Base-by-base conservation (phyloP, 2,797 vertebrate genomes). In the Trematomus bernacchii region DNA sequence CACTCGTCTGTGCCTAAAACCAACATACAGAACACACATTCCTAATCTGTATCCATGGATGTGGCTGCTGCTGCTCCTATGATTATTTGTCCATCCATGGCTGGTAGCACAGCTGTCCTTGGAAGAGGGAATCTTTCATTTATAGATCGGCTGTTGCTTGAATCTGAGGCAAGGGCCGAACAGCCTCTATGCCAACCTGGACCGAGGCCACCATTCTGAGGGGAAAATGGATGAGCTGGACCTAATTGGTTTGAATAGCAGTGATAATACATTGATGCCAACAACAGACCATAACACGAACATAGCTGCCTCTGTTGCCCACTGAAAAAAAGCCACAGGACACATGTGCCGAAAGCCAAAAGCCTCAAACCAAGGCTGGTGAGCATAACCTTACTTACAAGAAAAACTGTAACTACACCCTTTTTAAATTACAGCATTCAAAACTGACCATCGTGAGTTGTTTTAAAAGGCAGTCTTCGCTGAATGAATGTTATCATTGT, bases 61-160 rank as follows among this genome's bases (percentile, higher is more conserved):
- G 87, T 66, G 86, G 79, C 82, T 69, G 42, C 82, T 69, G 42
- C 62, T 48, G 70, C 54, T 58, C 59, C 63, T 66, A 19, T 78
- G 57, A 77, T 87, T 90, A 81, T 85, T 85, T 92, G 80, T 68
- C 84, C 75, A 83, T 80, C 83, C 63, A 73, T 58, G 80, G 68
- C 82, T 74, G 59, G 51, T 42, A 66, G 76, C 73, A 54, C 84
- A 89, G 85, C 85, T 91, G 88, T 90, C 73, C 76, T 40, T 47
- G 23, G 73, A 84, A 78, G 85, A 87, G 64, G 66, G 67, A 89
- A 82, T 78, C 83, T 67, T 80, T 85, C 67, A 90, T 90, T 91
- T 91, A 84, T 68, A 65, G 67, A 76, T 76, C 44, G 63, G 77
- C 73, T 86, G 85, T 61, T 77, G 66, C 70, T 84, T 53, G 62